A percentile compares a stretch with the other conserved stretches of the same genome.
phyloP scores from a whole-genome alignment of 2,113 vertebrate genomes.

The Irena cyanogastra region DNA sequence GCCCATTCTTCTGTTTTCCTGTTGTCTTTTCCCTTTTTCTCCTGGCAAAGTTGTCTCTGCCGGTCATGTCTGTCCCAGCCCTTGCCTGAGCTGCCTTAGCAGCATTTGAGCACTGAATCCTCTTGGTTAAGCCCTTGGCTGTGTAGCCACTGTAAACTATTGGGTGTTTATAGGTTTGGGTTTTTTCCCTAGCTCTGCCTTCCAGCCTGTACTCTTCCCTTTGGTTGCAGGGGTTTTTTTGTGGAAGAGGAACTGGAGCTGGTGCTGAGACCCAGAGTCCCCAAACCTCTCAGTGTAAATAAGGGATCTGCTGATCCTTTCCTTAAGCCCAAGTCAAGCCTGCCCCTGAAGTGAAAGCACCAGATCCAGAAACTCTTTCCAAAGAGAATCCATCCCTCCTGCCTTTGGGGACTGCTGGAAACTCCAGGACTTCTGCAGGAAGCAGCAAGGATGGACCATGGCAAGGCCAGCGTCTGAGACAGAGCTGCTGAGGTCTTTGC shows the following conservation, averaged over 20 bases:
- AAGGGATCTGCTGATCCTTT: background rate
- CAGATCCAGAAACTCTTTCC: background rate
- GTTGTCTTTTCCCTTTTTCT: background rate
- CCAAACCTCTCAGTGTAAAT: fast-evolving
- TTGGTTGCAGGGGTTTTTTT: background rate
- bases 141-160: background rate
- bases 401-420: background rate
- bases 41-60: background rate
- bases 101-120: background rate
- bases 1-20: background rate
- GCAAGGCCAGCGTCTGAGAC: background rate
- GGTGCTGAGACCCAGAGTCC: background rate
- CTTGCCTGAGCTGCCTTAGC: background rate
- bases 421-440: background rate
- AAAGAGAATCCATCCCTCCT: background rate
- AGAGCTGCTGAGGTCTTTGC: background rate
- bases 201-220: background rate
- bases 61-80: background rate
- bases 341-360: background rate
- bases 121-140: background rate
- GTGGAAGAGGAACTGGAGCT: background rate
- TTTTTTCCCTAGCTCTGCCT: background rate
- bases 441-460: background rate
- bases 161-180: background rate
- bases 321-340: background rate